These are phyloP conservation scores for Villa cingulata DNA, from an alignment of 2,888 invertebrate genomes.

Conservation along the genomic window DNA sequence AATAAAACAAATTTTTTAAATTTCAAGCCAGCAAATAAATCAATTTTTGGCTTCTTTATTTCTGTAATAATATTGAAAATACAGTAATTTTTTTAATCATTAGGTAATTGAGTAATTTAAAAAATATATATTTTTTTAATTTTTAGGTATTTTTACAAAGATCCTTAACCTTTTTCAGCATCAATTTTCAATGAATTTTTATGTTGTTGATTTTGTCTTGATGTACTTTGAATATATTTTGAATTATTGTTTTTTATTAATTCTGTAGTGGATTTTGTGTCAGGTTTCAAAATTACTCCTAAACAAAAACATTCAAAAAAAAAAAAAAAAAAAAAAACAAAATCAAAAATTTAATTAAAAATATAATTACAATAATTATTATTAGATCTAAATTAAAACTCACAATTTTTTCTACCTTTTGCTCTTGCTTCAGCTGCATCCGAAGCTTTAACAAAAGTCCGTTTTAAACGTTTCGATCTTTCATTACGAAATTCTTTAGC, in stretches of 20 bases:
- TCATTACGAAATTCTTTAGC: constrained; percentile 57
- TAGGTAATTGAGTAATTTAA: neutral
- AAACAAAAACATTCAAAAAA: neutral
- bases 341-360: neutral
- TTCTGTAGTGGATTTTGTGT: neutral
- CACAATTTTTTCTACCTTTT: constrained; percentile 43
- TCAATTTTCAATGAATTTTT: too few relatives aligned
- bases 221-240: too few relatives aligned
- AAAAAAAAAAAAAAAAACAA: neutral
- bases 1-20: constrained; percentile 25
- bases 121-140: too few relatives aligned
- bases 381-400: constrained; percentile 8
- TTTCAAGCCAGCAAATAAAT: constrained; percentile 24
- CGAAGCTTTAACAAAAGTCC: constrained; percentile 64
- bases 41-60: constrained; percentile 11
- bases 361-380: too few relatives aligned
- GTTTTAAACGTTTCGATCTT: constrained; percentile 45
- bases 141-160: too few relatives aligned
- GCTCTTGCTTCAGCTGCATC: constrained; percentile 65
- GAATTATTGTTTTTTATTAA: neutral
- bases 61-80: too few relatives aligned
- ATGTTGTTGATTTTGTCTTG: too few relatives aligned
- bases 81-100: too few relatives aligned
- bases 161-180: too few relatives aligned
- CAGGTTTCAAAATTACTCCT: neutral